phyloP scores from a whole-genome alignment of 2,113 vertebrate genomes.

The Oceanites oceanicus region DNA sequence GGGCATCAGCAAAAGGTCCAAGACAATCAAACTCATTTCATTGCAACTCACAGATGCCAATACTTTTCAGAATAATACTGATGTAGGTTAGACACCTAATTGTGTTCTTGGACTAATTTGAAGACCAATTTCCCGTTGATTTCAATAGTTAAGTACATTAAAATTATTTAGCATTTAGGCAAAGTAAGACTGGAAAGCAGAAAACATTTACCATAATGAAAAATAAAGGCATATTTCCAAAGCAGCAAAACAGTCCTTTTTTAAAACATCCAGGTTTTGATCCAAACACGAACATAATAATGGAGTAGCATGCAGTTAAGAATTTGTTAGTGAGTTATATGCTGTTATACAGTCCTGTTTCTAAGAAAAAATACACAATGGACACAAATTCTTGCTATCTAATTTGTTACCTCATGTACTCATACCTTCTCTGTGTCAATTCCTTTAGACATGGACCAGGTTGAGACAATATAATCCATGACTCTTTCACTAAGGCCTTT shows the following conservation, averaged over 20 bases:
- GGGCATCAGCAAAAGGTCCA: not conserved
- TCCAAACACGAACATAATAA: not conserved
- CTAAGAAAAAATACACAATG: not conserved
- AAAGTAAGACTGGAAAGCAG: not conserved
- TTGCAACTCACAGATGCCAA: not conserved
- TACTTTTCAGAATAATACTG: not conserved
- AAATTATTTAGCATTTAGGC: not conserved
- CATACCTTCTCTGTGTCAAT: slow-evolving; percentile 97
- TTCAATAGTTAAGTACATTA: not conserved
- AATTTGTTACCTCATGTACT: not conserved
- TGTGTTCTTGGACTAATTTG: not conserved
- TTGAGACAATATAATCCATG: slow-evolving; percentile 98
- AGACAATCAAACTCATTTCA: slow-evolving; percentile 23
- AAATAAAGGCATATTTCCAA: not conserved
- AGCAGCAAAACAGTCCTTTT: not conserved
- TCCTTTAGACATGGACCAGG: slow-evolving; percentile 98
- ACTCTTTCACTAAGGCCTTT: slow-evolving; percentile 97
- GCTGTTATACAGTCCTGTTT: not conserved
- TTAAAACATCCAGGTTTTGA: not conserved
- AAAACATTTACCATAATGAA: not conserved
- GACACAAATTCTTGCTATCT: not conserved
- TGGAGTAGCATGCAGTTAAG: not conserved
- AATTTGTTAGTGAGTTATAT: not conserved
- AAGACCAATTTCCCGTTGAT: not conserved
- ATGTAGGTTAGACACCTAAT: not conserved